Evolutionary conservation across 2,888 invertebrate species (phyloP), one percentile per base, ranked within the genome.

Genomic region (Plagiodera versicolora): DNA sequence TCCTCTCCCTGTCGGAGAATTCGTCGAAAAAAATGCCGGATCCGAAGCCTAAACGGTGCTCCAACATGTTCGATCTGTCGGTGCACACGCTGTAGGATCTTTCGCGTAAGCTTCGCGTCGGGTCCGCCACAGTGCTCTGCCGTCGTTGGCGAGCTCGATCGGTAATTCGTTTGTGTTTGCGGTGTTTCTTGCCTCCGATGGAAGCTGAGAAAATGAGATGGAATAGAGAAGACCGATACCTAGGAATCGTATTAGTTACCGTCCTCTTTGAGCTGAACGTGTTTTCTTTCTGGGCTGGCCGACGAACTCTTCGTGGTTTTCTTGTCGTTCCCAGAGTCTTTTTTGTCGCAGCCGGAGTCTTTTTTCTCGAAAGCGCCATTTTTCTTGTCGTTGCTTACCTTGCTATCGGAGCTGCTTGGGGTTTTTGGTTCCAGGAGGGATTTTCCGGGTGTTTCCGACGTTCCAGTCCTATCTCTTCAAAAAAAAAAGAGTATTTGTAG

Each of bases 1-100:
- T 88, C 28, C 86, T 81, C 74, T 89, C 89, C 20, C 56, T 50
- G 17, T 53, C 88, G 0, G 86, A 87, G 67, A 74, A 78, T 53
- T 81, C 78, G 58, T 79, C 80, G 62, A 74, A 77, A 24, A 74
- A 61, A 24, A 69, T 68, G 46, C 72, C 72, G 8, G 72, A 74
- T 2, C 72, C 74, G 44, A 72, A 58, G 4, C 72, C 72, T 30
- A 73, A 46, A 5, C 69, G 72, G 46, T 74, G 71, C 11, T 75
- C 75, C 17, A 75, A 58, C 24, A 72, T 71, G 61, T 77, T 76
- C 5, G 79, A 79, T 20, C 79, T 68, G 53, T 80, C 81, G 0
- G 81, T 81, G 66, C 80, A 80, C n/a, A 79, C 72, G 10, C 80
- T 80, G 61, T 72, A 79, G 18, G 80, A 80, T 2, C 80, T 70